These are phyloP conservation scores for Andinoacara biseriatus DNA, from an alignment of 2,113 vertebrate species.

Conservation along the genomic window DNA sequence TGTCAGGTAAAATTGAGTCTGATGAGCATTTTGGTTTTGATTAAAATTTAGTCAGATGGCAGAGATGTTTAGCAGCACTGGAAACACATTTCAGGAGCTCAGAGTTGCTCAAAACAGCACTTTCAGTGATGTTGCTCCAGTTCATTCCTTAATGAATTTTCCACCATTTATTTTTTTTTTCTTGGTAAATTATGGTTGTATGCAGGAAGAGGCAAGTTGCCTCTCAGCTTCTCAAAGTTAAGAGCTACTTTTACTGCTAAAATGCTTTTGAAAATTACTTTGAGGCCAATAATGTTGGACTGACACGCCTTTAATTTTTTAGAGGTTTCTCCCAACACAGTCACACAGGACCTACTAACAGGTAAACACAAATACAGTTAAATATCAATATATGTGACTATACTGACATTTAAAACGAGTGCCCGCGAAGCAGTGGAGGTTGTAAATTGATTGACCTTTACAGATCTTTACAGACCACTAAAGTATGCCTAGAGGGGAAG, in stretches of 20 bases:
- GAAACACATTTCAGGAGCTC: background rate
- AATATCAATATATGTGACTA: background rate
- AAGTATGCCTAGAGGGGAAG: background rate
- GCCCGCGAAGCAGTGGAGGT: background rate
- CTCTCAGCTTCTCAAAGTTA: background rate
- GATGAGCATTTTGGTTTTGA: conserved; percentile 10
- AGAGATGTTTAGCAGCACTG: conserved; percentile 3
- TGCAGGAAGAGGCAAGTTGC: background rate
- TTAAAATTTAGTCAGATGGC: conserved; percentile 22
- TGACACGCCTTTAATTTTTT: background rate
- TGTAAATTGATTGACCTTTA: conserved; percentile 13
- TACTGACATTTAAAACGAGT: conserved; percentile 8
- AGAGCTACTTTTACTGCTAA: background rate
- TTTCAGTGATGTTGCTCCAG: background rate
- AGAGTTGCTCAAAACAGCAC: background rate
- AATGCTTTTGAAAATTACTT: background rate
- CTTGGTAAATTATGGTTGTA: background rate
- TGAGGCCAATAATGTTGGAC: background rate
- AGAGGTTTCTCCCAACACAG: background rate
- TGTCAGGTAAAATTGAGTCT: conserved; percentile 6
- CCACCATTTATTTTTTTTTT: background rate
- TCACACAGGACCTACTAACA: background rate
- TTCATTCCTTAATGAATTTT: background rate
- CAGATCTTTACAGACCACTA: conserved; percentile 24
- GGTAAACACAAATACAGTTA: background rate